phyloP scores from a whole-genome alignment of 2,888 invertebrate species.

The Eristalis pertinax region DNA sequence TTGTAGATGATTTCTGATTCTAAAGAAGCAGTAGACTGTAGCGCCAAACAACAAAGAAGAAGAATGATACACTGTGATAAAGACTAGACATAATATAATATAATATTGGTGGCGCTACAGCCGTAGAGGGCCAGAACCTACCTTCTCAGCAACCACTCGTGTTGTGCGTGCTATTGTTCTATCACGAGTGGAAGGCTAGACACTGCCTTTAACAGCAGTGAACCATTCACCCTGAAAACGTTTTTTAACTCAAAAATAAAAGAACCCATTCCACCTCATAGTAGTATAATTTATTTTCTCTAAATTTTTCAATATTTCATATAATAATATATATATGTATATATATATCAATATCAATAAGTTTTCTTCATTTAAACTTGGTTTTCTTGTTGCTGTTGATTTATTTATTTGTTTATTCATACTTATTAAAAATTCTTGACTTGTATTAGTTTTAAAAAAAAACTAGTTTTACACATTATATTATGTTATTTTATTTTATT shows the following conservation, averaged over 20 bases:
- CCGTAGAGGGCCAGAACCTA: too few species aligned
- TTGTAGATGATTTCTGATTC: too few species aligned
- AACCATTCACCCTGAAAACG: background rate
- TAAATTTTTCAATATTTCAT: conserved; percentile 64
- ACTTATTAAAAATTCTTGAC: conserved; percentile 67
- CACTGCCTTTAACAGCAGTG: too few species aligned
- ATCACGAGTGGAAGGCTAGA: too few species aligned
- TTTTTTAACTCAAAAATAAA: background rate
- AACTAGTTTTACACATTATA: conserved; percentile 43
- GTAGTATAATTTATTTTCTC: conserved; percentile 71
- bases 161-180: too few species aligned
- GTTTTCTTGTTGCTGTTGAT: conserved; percentile 22
- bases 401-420: conserved; percentile 4
- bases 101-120: too few species aligned
- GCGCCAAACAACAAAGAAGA: too few species aligned
- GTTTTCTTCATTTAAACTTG: conserved; percentile 46
- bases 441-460: conserved; percentile 54
- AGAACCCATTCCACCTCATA: conserved; percentile 31
- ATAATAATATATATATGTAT: conserved; percentile 72
- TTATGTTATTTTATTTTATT: conserved; percentile 5
- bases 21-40: too few species aligned
- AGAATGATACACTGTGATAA: too few species aligned
- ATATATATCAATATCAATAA: conserved; percentile 69
- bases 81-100: too few species aligned
- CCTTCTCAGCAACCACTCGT: too few species aligned